These are phyloP conservation scores for Microcebus lehilahytsara DNA, from an alignment of 2,113 vertebrate genomes.

Conservation along the genomic window DNA sequence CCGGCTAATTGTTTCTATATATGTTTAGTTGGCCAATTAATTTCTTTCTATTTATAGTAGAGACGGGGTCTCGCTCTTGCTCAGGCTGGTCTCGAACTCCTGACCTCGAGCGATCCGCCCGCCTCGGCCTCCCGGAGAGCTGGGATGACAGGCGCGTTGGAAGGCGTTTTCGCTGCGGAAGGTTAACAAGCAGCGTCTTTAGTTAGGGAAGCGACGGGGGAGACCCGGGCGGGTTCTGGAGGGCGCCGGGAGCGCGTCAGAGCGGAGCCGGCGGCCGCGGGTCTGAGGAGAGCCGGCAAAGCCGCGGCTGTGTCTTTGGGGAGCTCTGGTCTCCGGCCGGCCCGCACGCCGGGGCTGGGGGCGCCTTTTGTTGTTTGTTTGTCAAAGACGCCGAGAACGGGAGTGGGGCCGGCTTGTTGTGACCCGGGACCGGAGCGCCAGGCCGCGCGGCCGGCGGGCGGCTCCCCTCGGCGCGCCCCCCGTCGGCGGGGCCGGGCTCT, in stretches of 20 bases:
- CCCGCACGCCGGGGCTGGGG: neutral
- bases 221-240: neutral
- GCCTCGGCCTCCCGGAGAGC: too few relatives aligned
- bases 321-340: neutral
- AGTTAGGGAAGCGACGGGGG: neutral
- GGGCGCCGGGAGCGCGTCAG: neutral
- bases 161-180: neutral
- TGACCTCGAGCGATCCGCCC: too few relatives aligned
- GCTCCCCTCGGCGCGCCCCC: neutral
- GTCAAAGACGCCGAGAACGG: neutral
- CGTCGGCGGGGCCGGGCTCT: fast-evolving
- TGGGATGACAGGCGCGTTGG: too few relatives aligned
- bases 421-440: neutral
- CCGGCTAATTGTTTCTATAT: too few relatives aligned
- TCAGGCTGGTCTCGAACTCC: too few relatives aligned
- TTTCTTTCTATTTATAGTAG: too few relatives aligned
- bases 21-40: too few relatives aligned
- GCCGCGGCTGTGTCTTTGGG: neutral
- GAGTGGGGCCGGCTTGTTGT: neutral
- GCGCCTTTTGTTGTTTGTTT: constrained; percentile 31
- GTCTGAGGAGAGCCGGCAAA: neutral
- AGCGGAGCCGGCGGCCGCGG: neutral
- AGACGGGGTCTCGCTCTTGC: too few relatives aligned
- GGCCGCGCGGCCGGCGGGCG: neutral
- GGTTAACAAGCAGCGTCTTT: neutral